Base-by-base conservation (phyloP, 2,113 vertebrate species). In the Sterrhoptilus dennistouni region DNA sequence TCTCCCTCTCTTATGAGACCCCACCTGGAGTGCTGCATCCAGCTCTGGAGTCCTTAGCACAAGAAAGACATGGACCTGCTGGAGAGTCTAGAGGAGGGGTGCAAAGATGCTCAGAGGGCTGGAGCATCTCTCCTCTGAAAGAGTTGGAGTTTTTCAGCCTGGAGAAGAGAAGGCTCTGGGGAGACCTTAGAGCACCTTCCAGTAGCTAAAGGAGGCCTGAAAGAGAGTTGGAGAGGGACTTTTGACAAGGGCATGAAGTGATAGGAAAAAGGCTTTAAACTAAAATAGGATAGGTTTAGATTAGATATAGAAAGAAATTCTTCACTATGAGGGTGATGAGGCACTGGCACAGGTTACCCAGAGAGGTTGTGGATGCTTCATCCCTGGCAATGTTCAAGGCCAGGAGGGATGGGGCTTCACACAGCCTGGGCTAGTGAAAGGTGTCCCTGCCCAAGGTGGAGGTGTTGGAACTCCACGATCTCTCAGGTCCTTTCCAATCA, bases 391-490 rank as follows among this genome's bases (percentile, higher is more conserved):
- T 14, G 8, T 53, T 61, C n/a, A 78, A 61, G 19, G 14, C 74
- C 28, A 38, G 40, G 28, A 47, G 14, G 47, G 12, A 40, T 54
- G 20, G 8, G 19, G 12, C 28, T 78, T 78, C 56, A 20, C 20
- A 54, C 8, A 54, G 2, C 19, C 38, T 45, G n/a, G 38, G 15
- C 40, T 47, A 14, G 23, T 63, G 74, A 36, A 78, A 53, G 3
- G 6, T 38, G 23, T 53, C 23, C n/a, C 8, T 69, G 47, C 38
- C 38, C 47, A 47, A 38, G 6, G 28, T 6, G 47, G 65, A 44
- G 12, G 9, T 0, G 0, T 28, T 79, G 38, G 47, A 87, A 38
- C 8, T 17, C 25, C 19, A 25, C 8, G 23, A 25, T 47, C 10
- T 63, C 29, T 40, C n/a, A 63, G n/a, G 10, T 47, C 24, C 10